These are phyloP conservation scores for Discoglossus pictus DNA, from an alignment of 2,797 vertebrate species.

Conservation along the genomic window DNA sequence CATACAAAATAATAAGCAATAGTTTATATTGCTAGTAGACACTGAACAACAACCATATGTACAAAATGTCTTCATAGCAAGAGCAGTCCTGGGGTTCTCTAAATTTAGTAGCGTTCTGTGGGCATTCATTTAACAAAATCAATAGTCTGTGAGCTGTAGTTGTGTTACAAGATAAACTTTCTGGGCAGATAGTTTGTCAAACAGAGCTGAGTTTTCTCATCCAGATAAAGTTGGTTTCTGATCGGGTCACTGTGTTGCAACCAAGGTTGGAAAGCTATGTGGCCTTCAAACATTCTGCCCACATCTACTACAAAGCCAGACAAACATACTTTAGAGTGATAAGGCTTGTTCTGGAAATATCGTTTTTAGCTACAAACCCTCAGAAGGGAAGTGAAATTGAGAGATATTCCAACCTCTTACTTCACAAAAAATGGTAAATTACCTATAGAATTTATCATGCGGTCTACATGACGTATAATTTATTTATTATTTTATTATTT, in stretches of 20 bases:
- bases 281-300: slow-evolving; percentile 71
- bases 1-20: no score
- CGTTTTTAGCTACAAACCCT: neutral
- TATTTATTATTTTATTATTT: no score
- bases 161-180: slow-evolving; percentile 91
- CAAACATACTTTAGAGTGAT: slow-evolving; percentile 89
- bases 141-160: slow-evolving; percentile 89
- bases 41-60: slow-evolving; percentile 57
- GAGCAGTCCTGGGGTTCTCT: slow-evolving; percentile 76
- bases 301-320: slow-evolving; percentile 83
- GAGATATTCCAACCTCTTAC: no score
- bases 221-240: slow-evolving; percentile 83
- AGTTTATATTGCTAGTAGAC: no score
- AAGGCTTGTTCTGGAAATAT: slow-evolving; percentile 68
- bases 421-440: no score
- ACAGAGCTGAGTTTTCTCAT: slow-evolving; percentile 92
- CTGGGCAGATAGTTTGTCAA: slow-evolving; percentile 89
- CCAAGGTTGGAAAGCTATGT: slow-evolving; percentile 82
- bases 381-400: no score
- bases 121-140: slow-evolving; percentile 90
- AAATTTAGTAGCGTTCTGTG: slow-evolving; percentile 80
- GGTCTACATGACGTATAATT: no score
- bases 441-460: no score
- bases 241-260: slow-evolving; percentile 80
- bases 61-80: no score